Percentiles rank a stretch among this genome's conserved stretches.
These are phyloP conservation scores for Anseranas semipalmata DNA, from an alignment of 2,113 vertebrate genomes.

Conservation along the genomic window DNA sequence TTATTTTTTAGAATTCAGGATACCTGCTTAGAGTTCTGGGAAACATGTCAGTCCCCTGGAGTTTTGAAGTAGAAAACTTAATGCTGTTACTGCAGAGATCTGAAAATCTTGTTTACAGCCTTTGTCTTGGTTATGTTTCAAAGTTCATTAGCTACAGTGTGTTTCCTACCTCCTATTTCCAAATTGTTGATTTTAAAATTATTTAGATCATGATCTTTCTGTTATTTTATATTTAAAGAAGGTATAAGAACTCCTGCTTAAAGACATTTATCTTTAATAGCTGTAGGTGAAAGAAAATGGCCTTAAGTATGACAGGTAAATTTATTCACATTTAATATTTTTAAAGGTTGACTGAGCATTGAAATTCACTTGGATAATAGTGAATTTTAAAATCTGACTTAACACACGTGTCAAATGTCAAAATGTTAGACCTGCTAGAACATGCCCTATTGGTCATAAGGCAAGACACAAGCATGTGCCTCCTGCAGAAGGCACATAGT, in stretches of 20 bases:
- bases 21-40: neutral
- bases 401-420: slow-evolving; percentile 43
- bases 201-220: slow-evolving; percentile 53
- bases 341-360: slow-evolving; percentile 60
- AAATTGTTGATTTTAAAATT: slow-evolving; percentile 37
- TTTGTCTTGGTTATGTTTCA: slow-evolving; percentile 1
- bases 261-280: slow-evolving; percentile 78
- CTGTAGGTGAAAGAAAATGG: slow-evolving; percentile 77
- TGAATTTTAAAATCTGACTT: slow-evolving; percentile 58
- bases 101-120: neutral
- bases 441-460: neutral
- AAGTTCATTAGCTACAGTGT: neutral
- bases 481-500: neutral
- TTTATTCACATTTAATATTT: slow-evolving; percentile 67
- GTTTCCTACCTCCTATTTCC: slow-evolving; percentile 6
- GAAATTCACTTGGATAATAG: slow-evolving; percentile 61
- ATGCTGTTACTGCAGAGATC: neutral
- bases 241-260: slow-evolving; percentile 69
- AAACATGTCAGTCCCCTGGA: neutral
- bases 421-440: slow-evolving; percentile 36
- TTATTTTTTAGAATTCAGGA: neutral
- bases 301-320: slow-evolving; percentile 78
- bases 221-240: slow-evolving; percentile 72
- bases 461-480: slow-evolving; percentile 5
- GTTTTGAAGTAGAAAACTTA: neutral